A percentile compares a stretch with the other conserved stretches of the same genome.
Evolutionary conservation across 1,140 invertebrate species (phyloP).

Genomic region (Nasonia giraulti): DNA sequence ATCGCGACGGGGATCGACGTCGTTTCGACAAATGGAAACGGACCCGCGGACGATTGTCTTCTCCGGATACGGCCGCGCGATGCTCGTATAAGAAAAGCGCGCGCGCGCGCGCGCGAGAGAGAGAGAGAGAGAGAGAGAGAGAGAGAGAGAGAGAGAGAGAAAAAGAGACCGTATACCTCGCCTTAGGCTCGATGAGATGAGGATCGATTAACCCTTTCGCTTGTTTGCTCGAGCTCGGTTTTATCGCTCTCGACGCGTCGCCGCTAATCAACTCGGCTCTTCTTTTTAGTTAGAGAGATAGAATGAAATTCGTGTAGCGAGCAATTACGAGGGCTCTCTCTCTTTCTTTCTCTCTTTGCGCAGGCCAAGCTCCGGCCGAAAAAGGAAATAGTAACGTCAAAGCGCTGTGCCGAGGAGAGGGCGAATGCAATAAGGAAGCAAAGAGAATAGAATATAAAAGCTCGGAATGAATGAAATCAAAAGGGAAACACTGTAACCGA

Average conservation of each 20-base stretch:
- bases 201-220: neutral
- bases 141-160: too few species aligned
- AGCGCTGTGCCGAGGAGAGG: neutral
- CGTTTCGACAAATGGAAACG: conserved; percentile 62
- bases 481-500: neutral
- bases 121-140: too few species aligned
- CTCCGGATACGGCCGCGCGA: neutral
- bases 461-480: neutral
- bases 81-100: neutral
- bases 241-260: neutral
- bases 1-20: conserved; percentile 50
- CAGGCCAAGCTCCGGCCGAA: neutral
- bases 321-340: neutral
- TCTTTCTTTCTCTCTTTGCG: too few species aligned
- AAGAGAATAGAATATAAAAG: conserved; percentile 5
- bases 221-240: neutral
- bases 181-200: neutral
- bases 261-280: neutral
- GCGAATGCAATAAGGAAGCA: neutral
- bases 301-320: neutral
- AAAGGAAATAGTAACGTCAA: neutral
- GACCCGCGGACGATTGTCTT: neutral
- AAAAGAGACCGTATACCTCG: neutral
- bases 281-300: neutral
- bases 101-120: too few species aligned